Percentiles rank a stretch among this genome's conserved stretches.
Evolutionary conservation across 2,113 vertebrate species (phyloP).

Genomic region (Dendropsophus ebraccatus): DNA sequence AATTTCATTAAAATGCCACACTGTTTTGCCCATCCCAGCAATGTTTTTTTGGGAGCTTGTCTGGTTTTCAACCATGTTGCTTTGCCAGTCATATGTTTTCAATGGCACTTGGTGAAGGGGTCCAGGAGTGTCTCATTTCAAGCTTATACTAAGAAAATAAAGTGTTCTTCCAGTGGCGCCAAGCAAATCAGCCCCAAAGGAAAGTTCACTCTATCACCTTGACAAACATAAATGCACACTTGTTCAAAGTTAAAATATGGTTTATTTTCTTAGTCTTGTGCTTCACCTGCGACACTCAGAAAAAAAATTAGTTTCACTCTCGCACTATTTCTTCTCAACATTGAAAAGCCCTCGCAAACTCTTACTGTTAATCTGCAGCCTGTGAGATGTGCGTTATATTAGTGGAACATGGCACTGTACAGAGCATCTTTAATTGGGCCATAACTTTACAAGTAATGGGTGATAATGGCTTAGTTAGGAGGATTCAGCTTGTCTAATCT

Average conservation of each 20-base stretch:
- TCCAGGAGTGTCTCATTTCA: conserved; percentile 28
- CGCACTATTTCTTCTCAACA: neutral
- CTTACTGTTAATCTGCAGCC: neutral
- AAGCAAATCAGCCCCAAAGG: conserved; percentile 30
- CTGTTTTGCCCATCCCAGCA: neutral
- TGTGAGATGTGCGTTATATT: neutral
- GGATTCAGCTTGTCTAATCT: neutral
- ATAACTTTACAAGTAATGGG: neutral
- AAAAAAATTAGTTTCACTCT: conserved; percentile 32
- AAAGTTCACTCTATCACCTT: conserved; percentile 36
- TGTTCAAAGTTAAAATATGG: neutral
- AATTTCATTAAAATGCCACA: neutral
- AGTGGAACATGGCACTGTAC: conserved; percentile 6
- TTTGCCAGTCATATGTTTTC: conserved; percentile 48
- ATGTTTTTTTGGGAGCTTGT: conserved; percentile 28
- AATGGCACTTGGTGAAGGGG: conserved; percentile 41
- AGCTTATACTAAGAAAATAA: conserved; percentile 47
- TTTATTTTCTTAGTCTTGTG: conserved; percentile 43
- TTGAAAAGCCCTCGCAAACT: neutral
- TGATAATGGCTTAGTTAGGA: neutral
- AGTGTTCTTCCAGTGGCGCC: conserved; percentile 33
- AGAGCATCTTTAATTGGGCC: neutral
- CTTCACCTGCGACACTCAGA: conserved; percentile 40
- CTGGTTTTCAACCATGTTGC: neutral
- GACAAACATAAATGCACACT: conserved; percentile 38